Evolutionary conservation across 1,140 invertebrate genomes (phyloP), one percentile per base, ranked within the genome.

Genomic region (Forficula auricularia): DNA sequence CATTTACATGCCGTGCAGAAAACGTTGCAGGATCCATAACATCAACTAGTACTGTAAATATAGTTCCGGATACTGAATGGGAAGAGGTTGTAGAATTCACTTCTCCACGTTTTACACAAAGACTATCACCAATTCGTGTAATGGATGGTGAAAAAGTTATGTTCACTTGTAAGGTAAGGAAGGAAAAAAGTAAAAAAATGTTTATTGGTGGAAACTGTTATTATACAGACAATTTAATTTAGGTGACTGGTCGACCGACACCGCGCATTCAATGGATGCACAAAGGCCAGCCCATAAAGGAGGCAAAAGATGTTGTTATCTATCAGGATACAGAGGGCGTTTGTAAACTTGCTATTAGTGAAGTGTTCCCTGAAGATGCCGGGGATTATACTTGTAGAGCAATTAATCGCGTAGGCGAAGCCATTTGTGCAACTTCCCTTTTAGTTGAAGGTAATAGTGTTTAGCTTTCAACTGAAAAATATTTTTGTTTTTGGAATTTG

Each of bases 331-430:
- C 68, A 46, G 75, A 84, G 54, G 84, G 85, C 44, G 64, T 76
- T 41, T 90, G 86, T 56, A 79, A 76, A 58, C 65, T 96, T 44
- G 73, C 78, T 46, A 89, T 96, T 52, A 73, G 73, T 36, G 88
- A 95, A 73, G 87, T 90, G 19, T 94, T 92, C 59, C 87, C 88
- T 3, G 89, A 94, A 72, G 86, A 94, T 71, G 74, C 77, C 49
- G 90, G 89, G 15, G 73, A 75, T 60, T 94, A 94, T 59, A 74
- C 72, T 40, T 91, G 87, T 59, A 63, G 67, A 49, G 85, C 89
- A 40, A 67, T 73, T 19, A 97, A 96, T 66, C 70, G 73, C 55
- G 74, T 81, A 52, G 92, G 92, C 38, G 79, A 85, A 63, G 77
- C 79, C 41, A 67, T 79, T 47, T 87, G 81, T 52, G 75, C 75